phyloP scores from a whole-genome alignment of 2,113 vertebrate genomes.

The Hippocampus mohnikei region DNA sequence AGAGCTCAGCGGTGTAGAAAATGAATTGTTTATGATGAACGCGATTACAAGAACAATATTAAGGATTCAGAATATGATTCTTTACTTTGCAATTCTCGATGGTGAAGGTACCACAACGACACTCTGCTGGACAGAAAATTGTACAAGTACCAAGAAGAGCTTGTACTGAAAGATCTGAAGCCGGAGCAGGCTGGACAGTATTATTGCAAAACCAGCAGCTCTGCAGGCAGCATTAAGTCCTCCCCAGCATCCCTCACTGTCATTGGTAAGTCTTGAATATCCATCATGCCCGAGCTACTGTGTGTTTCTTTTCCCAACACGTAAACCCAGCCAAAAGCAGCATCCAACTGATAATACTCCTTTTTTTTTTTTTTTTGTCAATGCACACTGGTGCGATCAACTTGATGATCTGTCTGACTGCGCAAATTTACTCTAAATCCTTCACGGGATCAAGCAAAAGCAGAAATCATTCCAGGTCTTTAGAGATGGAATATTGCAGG shows the following conservation, averaged over 20 bases:
- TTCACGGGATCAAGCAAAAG: constrained; percentile 32
- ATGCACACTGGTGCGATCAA: constrained; percentile 9
- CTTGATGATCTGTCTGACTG: background rate
- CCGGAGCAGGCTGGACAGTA: constrained; percentile 79
- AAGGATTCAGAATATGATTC: background rate
- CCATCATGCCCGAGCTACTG: constrained; percentile 19
- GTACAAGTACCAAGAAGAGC: constrained; percentile 72
- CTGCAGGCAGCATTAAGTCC: constrained; percentile 81
- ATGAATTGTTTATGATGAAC: too few relatives aligned
- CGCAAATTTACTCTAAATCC: constrained; percentile 24
- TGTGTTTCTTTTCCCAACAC: constrained; percentile 1
- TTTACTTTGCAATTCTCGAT: background rate
- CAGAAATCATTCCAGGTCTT: constrained; percentile 29
- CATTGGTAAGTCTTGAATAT: constrained; percentile 74
- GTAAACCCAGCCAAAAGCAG: background rate
- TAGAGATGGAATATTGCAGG: constrained; percentile 34
- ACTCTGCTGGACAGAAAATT: constrained; percentile 77
- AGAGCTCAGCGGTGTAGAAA: too few relatives aligned
- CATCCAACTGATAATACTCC: background rate
- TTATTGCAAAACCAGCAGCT: constrained; percentile 87
- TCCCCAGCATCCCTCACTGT: constrained; percentile 76
- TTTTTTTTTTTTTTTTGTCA: constrained; percentile 32
- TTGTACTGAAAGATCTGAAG: constrained; percentile 74
- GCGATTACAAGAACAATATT: too few relatives aligned
- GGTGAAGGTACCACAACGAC: constrained; percentile 89